Evolutionary conservation across 2,888 invertebrate genomes (phyloP).

Genomic region (Cyclophora punctaria): DNA sequence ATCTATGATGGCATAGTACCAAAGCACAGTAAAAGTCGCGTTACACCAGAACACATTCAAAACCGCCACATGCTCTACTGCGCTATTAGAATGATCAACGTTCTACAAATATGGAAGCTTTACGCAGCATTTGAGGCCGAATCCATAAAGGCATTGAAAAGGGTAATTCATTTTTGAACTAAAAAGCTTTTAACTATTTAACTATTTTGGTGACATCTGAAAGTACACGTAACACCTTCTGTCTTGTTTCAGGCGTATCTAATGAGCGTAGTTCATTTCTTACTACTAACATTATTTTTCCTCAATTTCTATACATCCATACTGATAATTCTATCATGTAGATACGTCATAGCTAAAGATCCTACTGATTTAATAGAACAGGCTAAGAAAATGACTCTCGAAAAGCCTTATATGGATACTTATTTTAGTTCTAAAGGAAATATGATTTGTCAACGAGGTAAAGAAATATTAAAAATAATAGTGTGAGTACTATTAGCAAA

Average conservation of each 20-base stretch:
- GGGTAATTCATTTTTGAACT: constrained; percentile 31
- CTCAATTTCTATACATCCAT: constrained; percentile 61
- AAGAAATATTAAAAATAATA: constrained; percentile 3
- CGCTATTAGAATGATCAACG: constrained; percentile 49
- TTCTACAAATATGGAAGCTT: constrained; percentile 63
- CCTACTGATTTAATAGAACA: constrained; percentile 34
- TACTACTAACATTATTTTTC: constrained; percentile 61
- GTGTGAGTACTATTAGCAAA: too few species aligned
- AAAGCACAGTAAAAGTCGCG: constrained; percentile 29
- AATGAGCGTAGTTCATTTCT: constrained; percentile 66
- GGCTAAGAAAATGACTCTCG: constrained; percentile 28
- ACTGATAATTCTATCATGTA: constrained; percentile 56
- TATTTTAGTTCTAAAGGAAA: constrained; percentile 45
- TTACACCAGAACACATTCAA: constrained; percentile 31
- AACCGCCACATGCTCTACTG: constrained; percentile 56
- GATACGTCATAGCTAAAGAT: constrained; percentile 43
- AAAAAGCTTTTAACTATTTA: not conserved
- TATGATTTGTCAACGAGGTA: constrained; percentile 56
- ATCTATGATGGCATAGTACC: constrained; percentile 45
- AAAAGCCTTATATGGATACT: constrained; percentile 37
- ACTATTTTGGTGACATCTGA: too few species aligned
- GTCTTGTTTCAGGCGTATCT: constrained; percentile 56
- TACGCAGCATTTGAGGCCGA: constrained; percentile 59
- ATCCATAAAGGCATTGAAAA: constrained; percentile 56
- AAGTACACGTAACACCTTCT: not conserved